Percentiles rank a stretch among this genome's conserved stretches.
Conservation (phyloP, 2,888 invertebrate species). For the Limulus polyphemus region DNA sequence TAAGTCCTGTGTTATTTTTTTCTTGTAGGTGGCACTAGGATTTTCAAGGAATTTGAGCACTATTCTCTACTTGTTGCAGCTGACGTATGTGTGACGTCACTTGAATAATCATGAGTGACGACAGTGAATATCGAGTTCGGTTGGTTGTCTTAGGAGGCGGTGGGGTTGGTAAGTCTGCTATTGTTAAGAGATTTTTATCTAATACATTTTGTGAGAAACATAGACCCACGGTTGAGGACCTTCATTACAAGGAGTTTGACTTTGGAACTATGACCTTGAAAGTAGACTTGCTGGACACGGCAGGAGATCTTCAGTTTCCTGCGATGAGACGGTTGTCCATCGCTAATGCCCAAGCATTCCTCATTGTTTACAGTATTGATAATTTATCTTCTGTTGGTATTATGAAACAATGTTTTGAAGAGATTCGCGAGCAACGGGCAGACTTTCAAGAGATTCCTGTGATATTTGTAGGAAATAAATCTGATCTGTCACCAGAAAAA, state of each 20-base stretch:
- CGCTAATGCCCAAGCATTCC: slow-evolving; percentile 88
- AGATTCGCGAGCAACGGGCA: slow-evolving; percentile 64
- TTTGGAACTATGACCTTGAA: slow-evolving; percentile 60
- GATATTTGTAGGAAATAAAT: slow-evolving; percentile 89
- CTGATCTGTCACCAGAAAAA: slow-evolving; percentile 59
- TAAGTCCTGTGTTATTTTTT: too few species aligned
- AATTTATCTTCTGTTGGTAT: slow-evolving; percentile 59
- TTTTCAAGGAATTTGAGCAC: too few species aligned
- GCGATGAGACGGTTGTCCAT: slow-evolving; percentile 92
- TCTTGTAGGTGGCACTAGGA: too few species aligned
- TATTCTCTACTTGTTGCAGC: too few species aligned
- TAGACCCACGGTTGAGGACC: slow-evolving; percentile 88
- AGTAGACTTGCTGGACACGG: slow-evolving; percentile 89
- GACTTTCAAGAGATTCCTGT: slow-evolving; percentile 79
- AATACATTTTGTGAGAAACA: slow-evolving; percentile 77
- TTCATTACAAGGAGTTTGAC: slow-evolving; percentile 76
- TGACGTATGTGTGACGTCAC: too few species aligned
- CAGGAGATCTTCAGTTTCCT: slow-evolving; percentile 87
- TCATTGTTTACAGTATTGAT: slow-evolving; percentile 84
- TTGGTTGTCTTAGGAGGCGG: slow-evolving; percentile 68
- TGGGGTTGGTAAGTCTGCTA: slow-evolving; percentile 86
- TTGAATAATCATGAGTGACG: not conserved
- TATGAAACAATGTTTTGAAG: slow-evolving; percentile 62
- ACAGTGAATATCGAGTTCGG: slow-evolving; percentile 51
- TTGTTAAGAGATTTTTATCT: slow-evolving; percentile 79